These are phyloP conservation scores for Myzus persicae DNA, from an alignment of 1,140 invertebrate genomes.

Conservation along the genomic window DNA sequence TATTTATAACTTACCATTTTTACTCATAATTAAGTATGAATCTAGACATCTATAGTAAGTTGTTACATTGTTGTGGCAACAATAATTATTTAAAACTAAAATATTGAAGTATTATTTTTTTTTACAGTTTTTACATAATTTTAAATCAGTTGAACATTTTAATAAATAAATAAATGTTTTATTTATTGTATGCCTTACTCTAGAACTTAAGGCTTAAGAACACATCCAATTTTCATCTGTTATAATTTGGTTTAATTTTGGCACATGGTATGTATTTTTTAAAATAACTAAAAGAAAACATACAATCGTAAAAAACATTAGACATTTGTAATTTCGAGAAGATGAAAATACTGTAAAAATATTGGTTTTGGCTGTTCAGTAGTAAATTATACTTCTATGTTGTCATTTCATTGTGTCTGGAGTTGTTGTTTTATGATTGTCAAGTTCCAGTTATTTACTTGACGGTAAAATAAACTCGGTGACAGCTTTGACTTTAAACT, in stretches of 20 bases:
- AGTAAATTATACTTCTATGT: neutral
- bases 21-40: neutral
- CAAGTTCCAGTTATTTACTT: neutral
- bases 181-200: neutral
- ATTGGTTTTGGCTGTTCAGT: neutral
- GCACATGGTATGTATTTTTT: neutral
- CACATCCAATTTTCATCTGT: neutral
- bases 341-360: neutral
- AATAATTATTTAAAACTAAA: neutral
- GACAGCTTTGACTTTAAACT: neutral
- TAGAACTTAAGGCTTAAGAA: neutral
- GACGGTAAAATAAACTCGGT: neutral
- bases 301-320: neutral
- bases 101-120: neutral
- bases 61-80: neutral
- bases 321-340: neutral
- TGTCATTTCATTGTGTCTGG: slow-evolving; percentile 18
- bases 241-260: neutral
- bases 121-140: neutral
- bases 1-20: neutral
- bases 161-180: neutral
- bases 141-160: neutral
- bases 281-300: slow-evolving; percentile 6
- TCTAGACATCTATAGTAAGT: no score
- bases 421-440: neutral